Evolutionary conservation across 2,888 invertebrate genomes (phyloP).

Genomic region (Agrilus biguttatus): DNA sequence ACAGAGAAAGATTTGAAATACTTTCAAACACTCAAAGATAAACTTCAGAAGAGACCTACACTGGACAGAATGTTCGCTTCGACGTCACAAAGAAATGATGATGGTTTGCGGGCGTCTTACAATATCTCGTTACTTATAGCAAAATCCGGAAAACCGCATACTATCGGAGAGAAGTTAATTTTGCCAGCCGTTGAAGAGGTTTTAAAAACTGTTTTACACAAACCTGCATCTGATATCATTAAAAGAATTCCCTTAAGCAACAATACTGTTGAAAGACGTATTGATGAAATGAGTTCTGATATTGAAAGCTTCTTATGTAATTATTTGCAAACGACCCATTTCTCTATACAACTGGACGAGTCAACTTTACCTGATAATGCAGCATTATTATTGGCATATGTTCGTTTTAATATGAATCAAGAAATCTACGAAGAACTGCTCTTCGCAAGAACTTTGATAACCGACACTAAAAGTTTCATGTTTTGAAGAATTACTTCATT

Average conservation of each 20-base stretch:
- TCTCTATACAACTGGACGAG: slow-evolving; percentile 23
- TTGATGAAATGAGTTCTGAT: slow-evolving; percentile 22
- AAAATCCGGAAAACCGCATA: slow-evolving; percentile 15
- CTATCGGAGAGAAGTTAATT: slow-evolving; percentile 18
- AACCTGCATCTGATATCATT: slow-evolving; percentile 16
- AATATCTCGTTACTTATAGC: slow-evolving; percentile 13
- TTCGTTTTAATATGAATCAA: slow-evolving; percentile 30
- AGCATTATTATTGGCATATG: slow-evolving; percentile 19
- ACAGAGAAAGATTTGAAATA: slow-evolving; percentile 14
- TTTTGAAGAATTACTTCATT: slow-evolving; percentile 11
- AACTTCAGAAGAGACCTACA: slow-evolving; percentile 12
- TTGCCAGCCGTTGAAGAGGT: slow-evolving; percentile 16
- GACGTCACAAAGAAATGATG: slow-evolving; percentile 11
- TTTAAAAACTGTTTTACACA: slow-evolving; percentile 18
- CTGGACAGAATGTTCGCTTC: slow-evolving; percentile 12
- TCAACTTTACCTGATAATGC: slow-evolving; percentile 19
- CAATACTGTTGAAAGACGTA: slow-evolving; percentile 19
- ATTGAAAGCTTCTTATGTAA: slow-evolving; percentile 19
- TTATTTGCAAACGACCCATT: slow-evolving; percentile 18
- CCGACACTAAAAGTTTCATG: slow-evolving; percentile 22
- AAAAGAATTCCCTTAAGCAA: slow-evolving; percentile 21
- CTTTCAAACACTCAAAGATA: slow-evolving; percentile 15
- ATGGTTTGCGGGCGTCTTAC: slow-evolving; percentile 11
- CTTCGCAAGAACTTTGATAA: slow-evolving; percentile 20
- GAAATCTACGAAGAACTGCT: slow-evolving; percentile 21